Evolutionary conservation across 2,888 invertebrate species (phyloP), one percentile per base, ranked within the genome.

Genomic region (Athalia rosae): DNA sequence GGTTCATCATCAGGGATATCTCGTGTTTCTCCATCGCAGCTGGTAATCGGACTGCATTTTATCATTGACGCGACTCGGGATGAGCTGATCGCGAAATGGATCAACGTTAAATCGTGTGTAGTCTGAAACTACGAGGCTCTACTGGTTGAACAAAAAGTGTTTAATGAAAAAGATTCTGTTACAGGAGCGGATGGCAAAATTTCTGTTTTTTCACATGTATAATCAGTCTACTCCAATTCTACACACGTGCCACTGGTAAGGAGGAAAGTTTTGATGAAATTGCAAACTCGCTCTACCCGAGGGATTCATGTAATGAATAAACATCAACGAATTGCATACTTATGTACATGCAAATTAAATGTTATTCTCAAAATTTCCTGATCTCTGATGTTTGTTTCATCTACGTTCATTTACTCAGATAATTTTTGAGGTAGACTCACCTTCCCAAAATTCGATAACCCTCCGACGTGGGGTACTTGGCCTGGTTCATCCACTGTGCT

Each of bases 401-500:
- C 28, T 28, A 28, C 28, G 28, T 28, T 28, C 28, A 2, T 0
- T 28, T 28, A 28, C 0, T n/a, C n/a, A 28, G 28, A 28, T 28
- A 28, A 28, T 28, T 5, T n/a, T 50, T 15, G 8, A 53, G n/a
- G n/a, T n/a, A 8, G 9, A 87, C 90, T 91, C 86, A 93, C 93
- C 91, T 92, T 92, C 86, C 93, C 93, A 83, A 93, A 93, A 85
- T 91, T 90, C 45, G 93, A 92, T 79, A 93, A 91, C 79, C 93
- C 93, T 81, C 92, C 92, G 86, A 92, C 91, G 86, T 92, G 92
- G 82, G 93, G 92, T 87, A 91, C 91, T 88, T 92, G 91, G 80
- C 92, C 92, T 76, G 92, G 92, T 85, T 92, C 92, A 89, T 92
- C 93, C 87, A 91, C 91, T 91, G 92, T 93, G 90, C 93, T 93